Conservation (phyloP, 2,888 invertebrate genomes). For the Thymelicus sylvestris region DNA sequence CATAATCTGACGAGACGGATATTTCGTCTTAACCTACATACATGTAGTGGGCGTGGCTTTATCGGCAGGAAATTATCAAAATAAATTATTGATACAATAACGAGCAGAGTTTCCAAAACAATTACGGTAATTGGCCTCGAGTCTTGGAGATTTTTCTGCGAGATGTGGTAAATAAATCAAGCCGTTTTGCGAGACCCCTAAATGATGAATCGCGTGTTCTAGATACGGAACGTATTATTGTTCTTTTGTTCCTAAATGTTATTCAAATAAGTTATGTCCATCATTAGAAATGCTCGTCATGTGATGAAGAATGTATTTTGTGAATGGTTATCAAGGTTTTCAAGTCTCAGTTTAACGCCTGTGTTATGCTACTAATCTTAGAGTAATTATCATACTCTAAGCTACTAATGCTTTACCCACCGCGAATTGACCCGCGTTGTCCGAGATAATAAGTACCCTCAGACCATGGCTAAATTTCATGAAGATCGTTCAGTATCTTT, state of each 20-base stretch:
- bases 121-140: slow-evolving; percentile 10
- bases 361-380: too few relatives aligned
- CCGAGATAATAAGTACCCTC: too few relatives aligned
- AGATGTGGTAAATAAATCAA: slow-evolving; percentile 51
- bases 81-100: slow-evolving; percentile 2
- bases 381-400: too few relatives aligned
- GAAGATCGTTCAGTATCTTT: too few relatives aligned
- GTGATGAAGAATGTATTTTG: background rate
- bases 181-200: slow-evolving; percentile 48
- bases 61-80: background rate
- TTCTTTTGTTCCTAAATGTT: background rate
- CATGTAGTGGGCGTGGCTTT: background rate
- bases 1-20: background rate
- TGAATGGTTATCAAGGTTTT: background rate
- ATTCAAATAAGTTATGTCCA: background rate
- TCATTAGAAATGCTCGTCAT: too few relatives aligned
- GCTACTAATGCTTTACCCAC: too few relatives aligned
- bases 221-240: background rate
- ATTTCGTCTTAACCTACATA: background rate
- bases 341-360: too few relatives aligned
- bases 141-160: slow-evolving; percentile 42
- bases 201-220: slow-evolving; percentile 58
- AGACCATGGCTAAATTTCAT: too few relatives aligned
- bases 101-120: background rate
- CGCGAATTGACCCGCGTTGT: too few relatives aligned